Base-by-base conservation (phyloP, 2,113 vertebrate species). In the Phalacrocorax aristotelis region DNA sequence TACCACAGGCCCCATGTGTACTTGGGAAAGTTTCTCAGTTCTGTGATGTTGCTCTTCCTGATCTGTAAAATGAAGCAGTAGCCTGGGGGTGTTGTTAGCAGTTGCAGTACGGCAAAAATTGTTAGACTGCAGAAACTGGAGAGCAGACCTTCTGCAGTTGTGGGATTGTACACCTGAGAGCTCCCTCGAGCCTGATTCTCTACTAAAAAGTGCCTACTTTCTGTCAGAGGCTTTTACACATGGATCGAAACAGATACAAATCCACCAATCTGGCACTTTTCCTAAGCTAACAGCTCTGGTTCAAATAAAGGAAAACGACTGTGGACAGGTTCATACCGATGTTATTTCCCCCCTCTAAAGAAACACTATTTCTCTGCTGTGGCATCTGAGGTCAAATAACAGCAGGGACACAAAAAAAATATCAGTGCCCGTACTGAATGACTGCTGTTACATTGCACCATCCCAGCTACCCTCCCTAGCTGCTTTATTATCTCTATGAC, bases 141-240 rank as follows among this genome's bases (percentile, higher is more conserved):
- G 20, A 49, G 23, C 2, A 2, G 8, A 4, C n/a, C 42, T 77
- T 81, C 4, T 26, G 18, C 7, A 21, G n/a, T 3, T 55, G 7
- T 57, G 25, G 13, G 4, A 25, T 58, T 75, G 44, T 14, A 51
- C 2, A 48, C 5, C 10, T 0, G 0, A 18, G 25, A 81, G 29
- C 51, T 57, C 26, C 8, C 51, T 71, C 22, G 58, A 48, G n/a
- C 14, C 46, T 68, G 48, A 38, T 15, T 83, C 18, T 44, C 11
- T 34, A 13, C 38, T 42, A 34, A 34, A 46, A 87, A 85, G 26
- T 21, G 5, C 8, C 9, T 40, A 7, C 4, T 70, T 75, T 69
- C 79, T 87, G 32, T 55, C 46, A 89, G 40, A 74, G 46, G 6
- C 22, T 70, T 15, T 85, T 48, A 19, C 3, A 36, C 4, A 11